Evolutionary conservation across 2,888 invertebrate species (phyloP), one percentile per base, ranked within the genome.

Genomic region (Hydropsyche betteni): DNA sequence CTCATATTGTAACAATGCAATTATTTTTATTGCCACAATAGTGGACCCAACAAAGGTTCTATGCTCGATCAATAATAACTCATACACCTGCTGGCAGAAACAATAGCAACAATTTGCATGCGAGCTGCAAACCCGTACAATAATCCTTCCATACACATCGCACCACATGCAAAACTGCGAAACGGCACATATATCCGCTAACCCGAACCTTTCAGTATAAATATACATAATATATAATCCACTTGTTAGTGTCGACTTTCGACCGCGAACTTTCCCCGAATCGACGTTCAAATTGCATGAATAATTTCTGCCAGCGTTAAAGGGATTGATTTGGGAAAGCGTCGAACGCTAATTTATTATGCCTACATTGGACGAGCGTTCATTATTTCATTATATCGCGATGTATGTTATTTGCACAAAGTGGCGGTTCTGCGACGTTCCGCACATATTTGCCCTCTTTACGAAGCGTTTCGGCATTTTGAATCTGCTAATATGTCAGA

Each of bases 51-150:
- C 44, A 44, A 44, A 44, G 44, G 7, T 44, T 44, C 44, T 44
- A 44, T 44, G 10, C 44, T 8, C 44, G 44, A 44, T 44, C 44
- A 44, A 44, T 44, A 44, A 44, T 44, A 44, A 44, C 44, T 44
- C 6, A 10, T 4, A 44, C 10, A 44, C 44, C 6, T 8, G 7
- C 44, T 10, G 44, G 10, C 10, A 10, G 44, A 4, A 16, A 58
- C 58, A 58, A 58, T 58, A 58, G 58, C 8, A 16, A 58, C 58
- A 58, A 58, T 58, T 58, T 58, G 58, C 58, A 58, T 58, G 16
- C 58, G 24, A 8, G 8, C 14, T 53, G 53, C 53, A 53, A 14
- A 53, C n/a, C 44, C 6, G 44, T 44, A 10, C 44, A 44, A 53
- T 53, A 53, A 53, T 16, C n/a, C 16, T n/a, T 3, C 53, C n/a